A percentile compares a stretch with the other conserved stretches of the same genome.
phyloP scores from a whole-genome alignment of 1,140 invertebrate genomes.

The Temnothorax longispinosus region DNA sequence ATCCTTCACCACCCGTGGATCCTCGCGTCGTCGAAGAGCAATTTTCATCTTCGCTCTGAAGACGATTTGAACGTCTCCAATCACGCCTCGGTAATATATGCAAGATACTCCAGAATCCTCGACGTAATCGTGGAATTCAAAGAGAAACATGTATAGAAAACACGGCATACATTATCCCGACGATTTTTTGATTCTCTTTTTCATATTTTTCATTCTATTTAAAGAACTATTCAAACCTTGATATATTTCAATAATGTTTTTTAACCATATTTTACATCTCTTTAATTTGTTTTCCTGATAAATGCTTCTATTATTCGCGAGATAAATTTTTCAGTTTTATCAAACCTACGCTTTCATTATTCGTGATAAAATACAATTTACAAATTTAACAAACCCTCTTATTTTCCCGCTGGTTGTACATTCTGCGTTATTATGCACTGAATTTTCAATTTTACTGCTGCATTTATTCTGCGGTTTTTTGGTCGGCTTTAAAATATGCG shows the following conservation, averaged over 20 bases:
- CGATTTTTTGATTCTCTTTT: neutral
- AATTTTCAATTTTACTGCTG: conserved; percentile 26
- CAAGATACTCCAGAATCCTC: neutral
- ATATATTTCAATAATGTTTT: conserved; percentile 40
- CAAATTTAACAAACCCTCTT: neutral
- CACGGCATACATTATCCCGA: too few relatives aligned
- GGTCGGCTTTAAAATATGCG: neutral
- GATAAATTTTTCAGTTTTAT: neutral
- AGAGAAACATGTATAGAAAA: conserved; percentile 1
- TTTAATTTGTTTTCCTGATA: neutral
- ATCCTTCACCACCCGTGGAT: conserved; percentile 85
- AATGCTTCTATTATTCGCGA: neutral
- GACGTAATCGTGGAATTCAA: neutral
- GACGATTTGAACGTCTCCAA: conserved; percentile 35
- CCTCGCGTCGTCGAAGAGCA: conserved; percentile 35
- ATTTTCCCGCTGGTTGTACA: neutral
- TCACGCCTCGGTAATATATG: conserved; percentile 49
- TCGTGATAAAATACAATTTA: neutral
- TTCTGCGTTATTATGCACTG: neutral
- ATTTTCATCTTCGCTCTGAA: conserved; percentile 3
- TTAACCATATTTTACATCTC: neutral
- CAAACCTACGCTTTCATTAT: neutral
- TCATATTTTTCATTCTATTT: neutral
- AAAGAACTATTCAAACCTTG: neutral
- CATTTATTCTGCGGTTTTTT: conserved; percentile 33